These are phyloP conservation scores for Tenrec ecaudatus DNA, from an alignment of 2,113 vertebrate species.

Conservation along the genomic window DNA sequence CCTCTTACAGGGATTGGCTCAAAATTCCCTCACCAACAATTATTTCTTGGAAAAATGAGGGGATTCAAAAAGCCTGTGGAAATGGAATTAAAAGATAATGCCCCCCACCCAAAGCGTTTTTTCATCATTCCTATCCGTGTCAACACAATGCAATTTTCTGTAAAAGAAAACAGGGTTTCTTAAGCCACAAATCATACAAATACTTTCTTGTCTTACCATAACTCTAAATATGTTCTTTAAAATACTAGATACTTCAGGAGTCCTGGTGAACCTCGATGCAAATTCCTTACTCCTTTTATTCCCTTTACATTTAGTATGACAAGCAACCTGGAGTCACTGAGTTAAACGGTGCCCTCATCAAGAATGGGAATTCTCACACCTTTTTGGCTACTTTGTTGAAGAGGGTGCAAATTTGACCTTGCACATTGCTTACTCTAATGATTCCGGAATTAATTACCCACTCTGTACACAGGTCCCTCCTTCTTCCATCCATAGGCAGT, in stretches of 20 bases:
- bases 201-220: not conserved
- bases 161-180: not conserved
- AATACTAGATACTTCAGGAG: not conserved
- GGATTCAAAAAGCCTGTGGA: too few species aligned
- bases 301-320: not conserved
- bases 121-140: not conserved
- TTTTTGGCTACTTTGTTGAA: not conserved
- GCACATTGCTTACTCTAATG: not conserved
- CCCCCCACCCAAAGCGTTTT: too few species aligned
- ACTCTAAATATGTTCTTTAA: conserved; percentile 2
- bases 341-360: not conserved
- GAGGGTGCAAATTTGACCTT: not conserved
- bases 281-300: not conserved
- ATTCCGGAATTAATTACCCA: not conserved
- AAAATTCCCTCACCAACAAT: not conserved
- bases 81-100: too few species aligned
- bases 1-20: not conserved
- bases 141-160: not conserved
- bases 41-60: not conserved
- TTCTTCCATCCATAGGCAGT: not conserved
- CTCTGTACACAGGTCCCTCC: not conserved
- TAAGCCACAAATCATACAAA: not conserved
- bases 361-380: not conserved
- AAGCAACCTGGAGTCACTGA: not conserved
- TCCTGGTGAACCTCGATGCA: not conserved